Base-by-base conservation (phyloP, 2,113 vertebrate species). In the Tinamus guttatus region DNA sequence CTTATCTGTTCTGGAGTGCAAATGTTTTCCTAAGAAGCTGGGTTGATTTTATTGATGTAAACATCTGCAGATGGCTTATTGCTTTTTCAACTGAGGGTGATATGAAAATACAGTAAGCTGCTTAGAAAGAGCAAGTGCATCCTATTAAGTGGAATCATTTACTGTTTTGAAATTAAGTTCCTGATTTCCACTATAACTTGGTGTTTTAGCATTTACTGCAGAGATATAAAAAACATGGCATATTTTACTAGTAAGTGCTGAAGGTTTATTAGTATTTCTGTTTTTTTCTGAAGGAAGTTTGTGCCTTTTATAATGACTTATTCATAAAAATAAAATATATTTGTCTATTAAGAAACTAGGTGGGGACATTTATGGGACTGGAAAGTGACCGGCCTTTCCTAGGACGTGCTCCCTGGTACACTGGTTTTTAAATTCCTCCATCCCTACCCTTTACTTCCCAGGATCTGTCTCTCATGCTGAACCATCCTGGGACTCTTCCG, bases 41-140 rank as follows among this genome's bases (percentile, higher is more conserved):
- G 69, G 81, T 45, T 90, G 95, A 84, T 96, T 97, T 95, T 67
- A 81, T 77, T 63, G 5, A 34, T 58, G 25, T 69, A 94, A 89
- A 95, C 81, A 86, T 91, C 91, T 95, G 74, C 94, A 96, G 87
- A 94, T 92, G 87, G 84, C 45, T 95, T 75, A 81, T 54, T 94
- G 89, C 70, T 90, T 76, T 78, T 76, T 70, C 76, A 81, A 70
- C 88, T 36, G 87, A 70, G 59, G 65, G 73, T 64, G 87, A 34
- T 40, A 76, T 4, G 41, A 64, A 75, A 93, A 83, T 70, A 88
- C 28, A 77, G 30, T n/a, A 45, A 81, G 65, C 52, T 90, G 70
- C 77, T 88, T 90, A 47, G 52, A 77, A 90, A 43, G 65, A 80
- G 34, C 77, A 59, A 63, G 62, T 60, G 89, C 67, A 28, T 65